These are phyloP conservation scores for Ditylenchus weischeri DNA, from an alignment of 2,888 invertebrate genomes.

Conservation along the genomic window DNA sequence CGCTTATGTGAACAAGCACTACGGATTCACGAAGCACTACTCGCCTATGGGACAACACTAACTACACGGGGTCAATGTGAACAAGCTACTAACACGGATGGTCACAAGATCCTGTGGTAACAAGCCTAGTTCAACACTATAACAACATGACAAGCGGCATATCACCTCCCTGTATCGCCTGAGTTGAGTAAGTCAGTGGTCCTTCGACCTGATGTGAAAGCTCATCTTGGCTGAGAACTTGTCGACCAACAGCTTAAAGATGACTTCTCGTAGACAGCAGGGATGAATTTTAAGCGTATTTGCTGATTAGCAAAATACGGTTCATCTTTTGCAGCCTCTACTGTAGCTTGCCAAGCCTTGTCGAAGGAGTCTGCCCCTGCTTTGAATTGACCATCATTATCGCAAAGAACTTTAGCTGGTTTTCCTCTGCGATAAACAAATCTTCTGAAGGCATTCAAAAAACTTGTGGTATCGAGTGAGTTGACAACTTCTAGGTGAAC, in stretches of 20 bases:
- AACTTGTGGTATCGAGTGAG: conserved; percentile 49
- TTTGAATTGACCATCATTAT: conserved; percentile 60
- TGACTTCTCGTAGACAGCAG: conserved; percentile 1
- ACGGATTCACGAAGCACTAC: too few species aligned
- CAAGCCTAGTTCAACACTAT: too few species aligned
- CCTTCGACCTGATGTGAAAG: conserved; percentile 18
- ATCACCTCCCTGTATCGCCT: neutral
- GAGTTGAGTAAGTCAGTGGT: conserved; percentile 17
- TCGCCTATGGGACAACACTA: too few species aligned
- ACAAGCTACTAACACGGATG: too few species aligned
- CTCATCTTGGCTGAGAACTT: conserved; percentile 5
- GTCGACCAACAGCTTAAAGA: conserved; percentile 24
- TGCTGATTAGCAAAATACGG: neutral
- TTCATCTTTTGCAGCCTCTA: neutral
- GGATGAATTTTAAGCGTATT: conserved; percentile 15
- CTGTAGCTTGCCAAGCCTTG: neutral
- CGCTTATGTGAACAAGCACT: too few species aligned
- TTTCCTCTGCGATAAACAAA: conserved; percentile 55
- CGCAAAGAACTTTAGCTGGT: conserved; percentile 48
- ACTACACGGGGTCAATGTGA: too few species aligned
- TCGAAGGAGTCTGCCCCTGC: conserved; percentile 31
- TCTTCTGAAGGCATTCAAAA: conserved; percentile 53
- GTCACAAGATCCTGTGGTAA: too few species aligned
- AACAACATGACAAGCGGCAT: too few species aligned
- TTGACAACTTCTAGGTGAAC: conserved; percentile 59